A percentile compares a stretch with the other conserved stretches of the same genome.
Evolutionary conservation across 2,888 invertebrate species (phyloP).

Genomic region (Pyrochroa serraticornis): DNA sequence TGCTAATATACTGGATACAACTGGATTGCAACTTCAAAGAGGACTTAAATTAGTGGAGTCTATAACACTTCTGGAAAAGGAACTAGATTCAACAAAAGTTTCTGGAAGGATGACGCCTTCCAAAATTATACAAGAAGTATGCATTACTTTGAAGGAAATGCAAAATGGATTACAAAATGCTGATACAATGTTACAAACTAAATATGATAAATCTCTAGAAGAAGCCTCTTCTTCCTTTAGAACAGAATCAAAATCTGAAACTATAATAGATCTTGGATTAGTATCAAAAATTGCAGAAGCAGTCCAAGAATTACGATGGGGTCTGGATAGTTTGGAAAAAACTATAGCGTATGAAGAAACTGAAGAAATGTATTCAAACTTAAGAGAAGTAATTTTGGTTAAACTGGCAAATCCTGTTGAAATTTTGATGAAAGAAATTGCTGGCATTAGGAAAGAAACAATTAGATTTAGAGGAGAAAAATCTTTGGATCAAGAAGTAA

Average conservation of each 20-base stretch:
- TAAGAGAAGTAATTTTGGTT: slow-evolving; percentile 45
- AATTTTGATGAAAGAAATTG: slow-evolving; percentile 48
- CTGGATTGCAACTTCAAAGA: slow-evolving; percentile 63
- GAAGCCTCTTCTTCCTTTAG: slow-evolving; percentile 36
- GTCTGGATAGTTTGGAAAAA: slow-evolving; percentile 51
- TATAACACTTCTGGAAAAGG: slow-evolving; percentile 59
- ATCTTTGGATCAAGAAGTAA: slow-evolving; percentile 51
- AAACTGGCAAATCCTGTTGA: slow-evolving; percentile 49
- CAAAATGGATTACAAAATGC: slow-evolving; percentile 60
- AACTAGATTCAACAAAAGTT: slow-evolving; percentile 51
- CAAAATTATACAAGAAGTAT: slow-evolving; percentile 58
- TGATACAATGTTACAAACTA: slow-evolving; percentile 43
- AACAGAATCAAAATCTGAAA: slow-evolving; percentile 43
- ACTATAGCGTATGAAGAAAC: slow-evolving; percentile 39
- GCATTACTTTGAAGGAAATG: slow-evolving; percentile 66
- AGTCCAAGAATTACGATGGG: slow-evolving; percentile 37
- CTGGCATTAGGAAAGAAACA: slow-evolving; percentile 49
- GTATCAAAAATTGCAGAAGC: slow-evolving; percentile 7
- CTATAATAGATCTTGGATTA: slow-evolving; percentile 2
- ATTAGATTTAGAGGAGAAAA: slow-evolving; percentile 50
- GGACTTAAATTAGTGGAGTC: slow-evolving; percentile 63
- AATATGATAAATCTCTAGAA: slow-evolving; percentile 29
- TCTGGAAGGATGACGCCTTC: slow-evolving; percentile 54
- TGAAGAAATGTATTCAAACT: slow-evolving; percentile 39
- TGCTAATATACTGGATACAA: slow-evolving; percentile 68